phyloP scores from a whole-genome alignment of 2,888 invertebrate genomes.

The Ptychoptera contaminata region DNA sequence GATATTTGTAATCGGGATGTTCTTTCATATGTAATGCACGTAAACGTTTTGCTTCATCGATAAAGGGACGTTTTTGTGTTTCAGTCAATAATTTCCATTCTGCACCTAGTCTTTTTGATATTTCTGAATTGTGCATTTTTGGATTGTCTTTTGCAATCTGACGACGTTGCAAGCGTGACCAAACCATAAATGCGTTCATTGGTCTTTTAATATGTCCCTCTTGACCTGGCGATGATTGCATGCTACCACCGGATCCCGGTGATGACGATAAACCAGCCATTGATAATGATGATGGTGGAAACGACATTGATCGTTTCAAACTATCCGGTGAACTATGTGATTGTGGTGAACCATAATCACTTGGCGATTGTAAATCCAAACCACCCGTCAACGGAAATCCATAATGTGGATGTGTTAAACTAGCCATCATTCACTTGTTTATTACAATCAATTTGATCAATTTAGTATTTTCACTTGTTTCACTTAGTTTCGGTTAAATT shows the following conservation, averaged over 20 bases:
- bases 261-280: conserved; percentile 15
- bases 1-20: conserved; percentile 82
- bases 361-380: conserved; percentile 26
- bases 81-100: conserved; percentile 87
- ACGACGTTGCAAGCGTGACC: conserved; percentile 81
- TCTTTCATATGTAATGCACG: conserved; percentile 80
- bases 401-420: conserved; percentile 30
- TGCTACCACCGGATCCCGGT: conserved; percentile 2
- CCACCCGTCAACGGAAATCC: conserved; percentile 29
- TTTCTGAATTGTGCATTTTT: conserved; percentile 81
- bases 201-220: conserved; percentile 86
- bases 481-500: neutral
- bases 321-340: conserved; percentile 24
- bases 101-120: conserved; percentile 79
- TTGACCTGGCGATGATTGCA: conserved; percentile 25
- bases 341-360: conserved; percentile 26
- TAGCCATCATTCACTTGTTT: conserved; percentile 19
- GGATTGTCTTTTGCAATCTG: conserved; percentile 91
- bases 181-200: conserved; percentile 97
- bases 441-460: conserved; percentile 2
- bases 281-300: conserved; percentile 6
- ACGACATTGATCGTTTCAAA: conserved; percentile 25
- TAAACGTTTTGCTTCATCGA: conserved; percentile 85
- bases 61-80: conserved; percentile 79
- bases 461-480: neutral